Evolutionary conservation across 2,888 invertebrate species (phyloP).

Genomic region (Gymnosoma rotundatum): DNA sequence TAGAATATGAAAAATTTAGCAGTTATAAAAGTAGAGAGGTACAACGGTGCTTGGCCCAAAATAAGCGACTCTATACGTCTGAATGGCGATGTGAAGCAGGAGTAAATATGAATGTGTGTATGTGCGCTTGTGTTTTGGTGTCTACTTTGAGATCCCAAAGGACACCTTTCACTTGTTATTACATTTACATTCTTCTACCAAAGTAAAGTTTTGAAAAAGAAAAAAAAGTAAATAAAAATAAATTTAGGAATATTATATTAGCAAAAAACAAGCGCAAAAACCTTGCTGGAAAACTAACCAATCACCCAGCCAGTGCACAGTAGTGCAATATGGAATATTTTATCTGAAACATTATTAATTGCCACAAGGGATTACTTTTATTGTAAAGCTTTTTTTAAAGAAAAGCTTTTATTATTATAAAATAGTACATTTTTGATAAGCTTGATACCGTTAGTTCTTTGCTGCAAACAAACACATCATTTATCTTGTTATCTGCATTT

Average conservation of each 20-base stretch:
- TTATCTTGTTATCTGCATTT: no score
- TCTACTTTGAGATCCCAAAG: conserved; percentile 62
- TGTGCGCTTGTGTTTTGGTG: conserved; percentile 12
- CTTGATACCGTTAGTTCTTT: no score
- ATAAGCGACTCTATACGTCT: neutral
- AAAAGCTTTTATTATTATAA: no score
- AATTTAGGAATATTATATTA: conserved; percentile 44
- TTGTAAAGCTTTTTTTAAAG: no score
- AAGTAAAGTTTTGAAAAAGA: conserved; percentile 29
- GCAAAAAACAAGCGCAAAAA: conserved; percentile 36
- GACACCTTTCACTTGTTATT: conserved; percentile 70
- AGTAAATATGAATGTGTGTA: no score
- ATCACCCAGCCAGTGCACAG: conserved; percentile 20
- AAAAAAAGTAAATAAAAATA: conserved; percentile 11
- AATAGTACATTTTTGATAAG: no score
- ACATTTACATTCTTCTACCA: conserved; percentile 61
- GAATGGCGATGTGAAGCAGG: neutral
- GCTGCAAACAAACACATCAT: no score
- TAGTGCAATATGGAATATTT: neutral
- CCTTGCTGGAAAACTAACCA: conserved; percentile 7
- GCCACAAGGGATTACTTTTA: no score
- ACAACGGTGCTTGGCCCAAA: conserved; percentile 9
- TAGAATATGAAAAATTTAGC: conserved; percentile 5
- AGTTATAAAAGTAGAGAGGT: conserved; percentile 5
- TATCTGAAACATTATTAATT: no score